Evolutionary conservation across 2,888 invertebrate genomes (phyloP).

Genomic region (Notodromas monacha): DNA sequence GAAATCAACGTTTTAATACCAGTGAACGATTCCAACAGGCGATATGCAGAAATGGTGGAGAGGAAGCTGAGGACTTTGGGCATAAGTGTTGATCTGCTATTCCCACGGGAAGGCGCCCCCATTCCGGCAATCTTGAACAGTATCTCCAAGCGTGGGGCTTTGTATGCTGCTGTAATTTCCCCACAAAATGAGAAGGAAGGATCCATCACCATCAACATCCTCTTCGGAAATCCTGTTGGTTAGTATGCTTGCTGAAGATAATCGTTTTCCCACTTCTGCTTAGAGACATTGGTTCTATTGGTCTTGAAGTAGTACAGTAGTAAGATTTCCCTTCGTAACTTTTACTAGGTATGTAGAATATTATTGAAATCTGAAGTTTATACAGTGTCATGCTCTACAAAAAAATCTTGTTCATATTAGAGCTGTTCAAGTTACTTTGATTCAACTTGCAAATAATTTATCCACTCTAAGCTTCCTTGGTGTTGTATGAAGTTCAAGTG

Average conservation of each 20-base stretch:
- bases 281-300: not conserved
- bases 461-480: no score
- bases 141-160: conserved; percentile 51
- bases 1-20: no score
- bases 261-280: no score
- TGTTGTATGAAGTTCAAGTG: no score
- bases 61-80: conserved; percentile 38
- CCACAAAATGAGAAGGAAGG: conserved; percentile 51
- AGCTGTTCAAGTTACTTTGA: no score
- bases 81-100: conserved; percentile 49
- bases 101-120: conserved; percentile 61
- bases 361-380: no score
- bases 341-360: no score
- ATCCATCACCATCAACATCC: conserved; percentile 56
- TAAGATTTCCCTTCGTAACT: conserved; percentile 5
- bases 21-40: conserved; percentile 22
- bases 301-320: not conserved
- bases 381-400: no score
- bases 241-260: conserved; percentile 5
- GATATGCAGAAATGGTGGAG: conserved; percentile 65
- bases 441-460: no score
- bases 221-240: conserved; percentile 57
- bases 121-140: conserved; percentile 44
- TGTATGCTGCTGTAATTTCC: conserved; percentile 57
- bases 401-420: no score